Evolutionary conservation across 2,797 vertebrate species (phyloP).

Genomic region (Capromys pilorides): DNA sequence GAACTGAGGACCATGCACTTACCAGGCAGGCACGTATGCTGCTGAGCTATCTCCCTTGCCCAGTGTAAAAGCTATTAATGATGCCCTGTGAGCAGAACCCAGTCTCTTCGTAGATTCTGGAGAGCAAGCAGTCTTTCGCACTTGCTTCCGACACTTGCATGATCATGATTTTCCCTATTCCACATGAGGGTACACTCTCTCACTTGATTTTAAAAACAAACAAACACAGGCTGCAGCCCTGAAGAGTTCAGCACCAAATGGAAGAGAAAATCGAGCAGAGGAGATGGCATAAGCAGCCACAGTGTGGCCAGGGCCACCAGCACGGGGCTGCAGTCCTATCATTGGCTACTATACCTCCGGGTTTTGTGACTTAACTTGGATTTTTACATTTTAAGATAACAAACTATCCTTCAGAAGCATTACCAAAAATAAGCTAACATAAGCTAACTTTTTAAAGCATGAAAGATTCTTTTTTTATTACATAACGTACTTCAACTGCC

Average conservation of each 20-base stretch:
- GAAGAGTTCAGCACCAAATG: neutral
- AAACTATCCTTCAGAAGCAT: neutral
- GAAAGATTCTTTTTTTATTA: neutral
- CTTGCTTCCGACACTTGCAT: neutral
- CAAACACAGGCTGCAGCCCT: neutral
- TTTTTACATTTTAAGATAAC: neutral
- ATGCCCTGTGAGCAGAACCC: neutral
- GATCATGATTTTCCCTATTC: neutral
- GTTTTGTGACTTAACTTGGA: neutral
- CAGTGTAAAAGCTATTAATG: neutral
- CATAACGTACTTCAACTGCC: constrained; percentile 17
- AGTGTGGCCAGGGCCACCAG: too few relatives aligned
- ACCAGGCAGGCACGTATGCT: too few relatives aligned
- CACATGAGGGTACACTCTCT: neutral
- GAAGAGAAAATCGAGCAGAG: neutral
- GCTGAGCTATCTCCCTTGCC: too few relatives aligned
- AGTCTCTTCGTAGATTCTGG: neutral
- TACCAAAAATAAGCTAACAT: neutral
- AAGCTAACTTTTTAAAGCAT: constrained; percentile 19
- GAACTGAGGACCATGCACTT: too few relatives aligned
- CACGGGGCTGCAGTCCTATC: too few relatives aligned
- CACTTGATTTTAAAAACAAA: neutral
- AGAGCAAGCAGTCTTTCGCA: neutral
- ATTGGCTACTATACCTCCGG: neutral
- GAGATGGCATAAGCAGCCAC: neutral